Evolutionary conservation across 2,113 vertebrate species (phyloP), one percentile per base, ranked within the genome.

Genomic region (Percina caprodes): DNA sequence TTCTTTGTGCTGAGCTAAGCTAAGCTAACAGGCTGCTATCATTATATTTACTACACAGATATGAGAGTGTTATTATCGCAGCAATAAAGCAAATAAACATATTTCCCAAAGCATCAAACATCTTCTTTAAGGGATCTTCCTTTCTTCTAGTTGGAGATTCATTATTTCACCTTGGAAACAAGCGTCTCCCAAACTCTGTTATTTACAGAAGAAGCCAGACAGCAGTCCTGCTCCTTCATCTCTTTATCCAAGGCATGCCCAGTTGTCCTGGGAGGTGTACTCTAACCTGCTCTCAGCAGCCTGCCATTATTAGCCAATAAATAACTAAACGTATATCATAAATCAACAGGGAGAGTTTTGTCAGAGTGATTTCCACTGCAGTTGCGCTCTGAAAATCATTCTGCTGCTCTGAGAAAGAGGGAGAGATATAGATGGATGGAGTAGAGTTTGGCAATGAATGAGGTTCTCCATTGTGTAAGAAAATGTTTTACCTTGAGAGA

Each of bases 241-340:
- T 72, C 73, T 82, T 61, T 33, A 59, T 77, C 33, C 23, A 12
- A 74, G 69, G 18, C 81, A 82, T 60, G 60, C 56, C 61, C 49
- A 63, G 69, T 67, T 72, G 62, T 84, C 74, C 71, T 55, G 48
- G 45, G 19, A 80, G 69, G 80, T 86, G 63, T 65, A 58, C 52
- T 74, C 48, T 75, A 70, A 80, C 76, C 79, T 78, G 81, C 77
- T 76, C 51, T 77, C 70, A 82, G 76, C 76, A 70, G 39, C 51
- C 72, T 5, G 58, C 81, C 51, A 62, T 91, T 77, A 91, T 93
- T 89, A 88, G 76, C 60, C 91, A 85, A 85, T 89, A 89, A 89
- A 92, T 91, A 91, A 89, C 77, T 80, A 68, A 85, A 82, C 69
- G 51, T 72, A 51, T 74, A 72, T 77, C 91, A 85, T 91, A 89